Evolutionary conservation across 2,797 vertebrate genomes (phyloP), one percentile per base, ranked within the genome.

Genomic region (Sus cebifrons): DNA sequence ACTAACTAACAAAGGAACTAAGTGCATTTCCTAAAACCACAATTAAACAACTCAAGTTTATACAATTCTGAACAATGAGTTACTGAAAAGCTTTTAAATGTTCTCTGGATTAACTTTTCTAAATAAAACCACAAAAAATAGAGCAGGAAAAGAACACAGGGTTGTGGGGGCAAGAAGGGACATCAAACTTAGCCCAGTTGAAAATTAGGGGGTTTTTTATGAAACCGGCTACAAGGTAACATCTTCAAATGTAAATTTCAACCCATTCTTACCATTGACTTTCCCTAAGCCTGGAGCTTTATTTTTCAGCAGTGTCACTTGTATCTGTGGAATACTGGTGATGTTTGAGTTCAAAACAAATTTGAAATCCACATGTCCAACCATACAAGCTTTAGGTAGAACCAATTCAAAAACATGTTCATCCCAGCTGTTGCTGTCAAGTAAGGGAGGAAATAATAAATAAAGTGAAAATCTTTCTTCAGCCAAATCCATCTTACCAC

Each of bases 321-420:
- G 99, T 98, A 99, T 99, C 98, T 99, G 99, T 81, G 99, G 99
- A 99, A 99, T 99, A 99, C 99, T 99, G 97, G 99, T 99, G 97
- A 99, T 99, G 98, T 99, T 99, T 96, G 99, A 99, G 94, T 99
- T 99, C 98, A 99, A 98, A 98, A 99, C 99, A 96, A 99, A 99
- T 98, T 99, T 99, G 98, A 99, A 99, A 98, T 99, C 99, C 98
- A 99, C 99, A 2, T 99, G 99, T 97, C 99, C 99, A 97, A 99
- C 99, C 99, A 99, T 99, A 98, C 99, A 99, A 95, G 99, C 99
- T 98, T 99, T 99, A n/a, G 99, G 99, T 36, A 99, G 98, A 97
- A 99, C 99, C 97, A 99, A 98, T 98, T 99, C 99, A 98, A 99
- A 99, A 71, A 99, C 99, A 96, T 99, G 99, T 96, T 99, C 99